Conservation (phyloP, 1,140 invertebrate genomes). For the Bombus balteatus region DNA sequence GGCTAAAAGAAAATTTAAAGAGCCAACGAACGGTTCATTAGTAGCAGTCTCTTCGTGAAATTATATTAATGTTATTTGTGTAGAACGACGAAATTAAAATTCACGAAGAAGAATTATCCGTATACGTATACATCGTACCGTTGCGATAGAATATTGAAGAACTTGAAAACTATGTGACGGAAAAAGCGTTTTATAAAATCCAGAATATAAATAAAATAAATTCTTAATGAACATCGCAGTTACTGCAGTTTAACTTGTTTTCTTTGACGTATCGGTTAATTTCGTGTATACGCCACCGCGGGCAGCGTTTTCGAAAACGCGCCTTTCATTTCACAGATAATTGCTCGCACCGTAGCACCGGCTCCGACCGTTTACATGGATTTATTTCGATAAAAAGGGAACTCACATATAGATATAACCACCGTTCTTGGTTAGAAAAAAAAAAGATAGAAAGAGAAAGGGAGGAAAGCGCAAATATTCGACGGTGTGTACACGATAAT, state of each 20-base stretch:
- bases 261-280: background rate
- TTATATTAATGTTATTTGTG: background rate
- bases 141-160: background rate
- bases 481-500: background rate
- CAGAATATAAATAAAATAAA: background rate
- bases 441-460: background rate
- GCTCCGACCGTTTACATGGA: background rate
- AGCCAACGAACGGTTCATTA: background rate
- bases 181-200: no score
- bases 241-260: background rate
- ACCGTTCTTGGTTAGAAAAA: background rate
- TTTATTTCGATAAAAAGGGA: background rate
- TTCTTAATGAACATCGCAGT: background rate
- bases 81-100: background rate
- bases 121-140: background rate
- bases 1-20: no score
- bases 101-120: background rate
- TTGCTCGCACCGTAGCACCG: background rate
- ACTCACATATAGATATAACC: background rate
- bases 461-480: background rate
- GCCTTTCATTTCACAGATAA: slow-evolving; percentile 5
- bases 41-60: background rate
- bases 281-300: background rate
- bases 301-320: background rate
- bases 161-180: no score